Evolutionary conservation across 2,113 vertebrate genomes (phyloP).

Genomic region (Coptodon rendalli): DNA sequence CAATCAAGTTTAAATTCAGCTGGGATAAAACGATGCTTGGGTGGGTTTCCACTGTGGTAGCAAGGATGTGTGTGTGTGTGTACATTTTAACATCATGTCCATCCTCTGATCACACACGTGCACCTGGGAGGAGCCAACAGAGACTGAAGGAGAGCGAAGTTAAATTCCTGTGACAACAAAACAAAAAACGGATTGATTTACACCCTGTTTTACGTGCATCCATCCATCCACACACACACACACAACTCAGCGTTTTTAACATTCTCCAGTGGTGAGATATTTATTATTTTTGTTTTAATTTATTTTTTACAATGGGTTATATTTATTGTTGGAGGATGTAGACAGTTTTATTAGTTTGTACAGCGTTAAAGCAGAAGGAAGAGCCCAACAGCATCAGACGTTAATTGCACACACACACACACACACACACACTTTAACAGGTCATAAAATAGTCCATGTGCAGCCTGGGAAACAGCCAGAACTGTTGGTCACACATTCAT

Average conservation of each 20-base stretch:
- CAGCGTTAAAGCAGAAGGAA: background rate
- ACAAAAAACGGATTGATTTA: background rate
- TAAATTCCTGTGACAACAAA: slow-evolving; percentile 32
- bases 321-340: slow-evolving; percentile 57
- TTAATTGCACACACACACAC: background rate
- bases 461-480: background rate
- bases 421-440: background rate
- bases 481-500: background rate
- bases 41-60: slow-evolving; percentile 10
- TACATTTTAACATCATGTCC: background rate
- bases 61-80: background rate
- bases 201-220: background rate
- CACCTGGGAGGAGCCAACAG: slow-evolving; percentile 9
- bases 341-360: slow-evolving; percentile 14
- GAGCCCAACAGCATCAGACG: background rate
- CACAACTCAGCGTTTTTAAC: background rate
- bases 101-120: background rate
- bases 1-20: background rate
- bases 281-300: slow-evolving; percentile 57
- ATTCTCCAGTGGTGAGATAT: slow-evolving; percentile 30
- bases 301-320: slow-evolving; percentile 43
- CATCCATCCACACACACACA: background rate
- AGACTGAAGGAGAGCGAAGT: slow-evolving; percentile 23
- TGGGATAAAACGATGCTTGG: background rate
- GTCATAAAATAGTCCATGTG: background rate